Conservation (phyloP, 2,888 invertebrate genomes). For the Scaeva pyrastri region DNA sequence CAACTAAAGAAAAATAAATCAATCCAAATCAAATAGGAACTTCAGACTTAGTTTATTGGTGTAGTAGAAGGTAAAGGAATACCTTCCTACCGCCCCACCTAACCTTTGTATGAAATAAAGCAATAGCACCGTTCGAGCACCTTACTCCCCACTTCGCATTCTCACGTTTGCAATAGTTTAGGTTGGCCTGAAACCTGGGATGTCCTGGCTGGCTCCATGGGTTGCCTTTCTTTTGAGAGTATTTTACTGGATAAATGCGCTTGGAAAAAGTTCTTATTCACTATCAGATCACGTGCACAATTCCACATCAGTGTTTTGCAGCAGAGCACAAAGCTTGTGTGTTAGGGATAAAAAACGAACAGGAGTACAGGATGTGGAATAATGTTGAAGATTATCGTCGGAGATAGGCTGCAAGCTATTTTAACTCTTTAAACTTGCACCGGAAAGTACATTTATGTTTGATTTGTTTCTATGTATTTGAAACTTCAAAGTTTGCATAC, state of each 20-base stretch:
- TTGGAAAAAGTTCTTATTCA: slow-evolving; percentile 73
- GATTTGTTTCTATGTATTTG: slow-evolving; percentile 57
- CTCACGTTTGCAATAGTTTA: slow-evolving; percentile 58
- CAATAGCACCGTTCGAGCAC: slow-evolving; percentile 20
- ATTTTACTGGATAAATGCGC: slow-evolving; percentile 71
- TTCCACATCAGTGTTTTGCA: slow-evolving; percentile 76
- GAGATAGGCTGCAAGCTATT: slow-evolving; percentile 72
- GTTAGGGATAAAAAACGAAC: slow-evolving; percentile 64
- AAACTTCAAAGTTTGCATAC: slow-evolving; percentile 35
- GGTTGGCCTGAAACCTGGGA: slow-evolving; percentile 8
- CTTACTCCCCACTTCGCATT: neutral
- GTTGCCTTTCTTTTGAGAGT: slow-evolving; percentile 65
- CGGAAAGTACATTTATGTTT: slow-evolving; percentile 61
- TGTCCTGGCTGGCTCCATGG: slow-evolving; percentile 6
- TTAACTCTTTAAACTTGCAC: slow-evolving; percentile 70
- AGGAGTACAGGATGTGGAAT: slow-evolving; percentile 72
- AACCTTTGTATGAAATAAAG: slow-evolving; percentile 13
- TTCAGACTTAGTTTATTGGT: slow-evolving; percentile 69
- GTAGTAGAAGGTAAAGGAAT: slow-evolving; percentile 27
- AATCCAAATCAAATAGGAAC: slow-evolving; percentile 74
- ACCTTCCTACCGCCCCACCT: neutral
- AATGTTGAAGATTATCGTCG: slow-evolving; percentile 70
- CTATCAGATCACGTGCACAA: slow-evolving; percentile 76
- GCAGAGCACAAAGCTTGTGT: slow-evolving; percentile 70
- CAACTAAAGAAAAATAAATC: slow-evolving; percentile 72